These are phyloP conservation scores for Leucosticte australis DNA, from an alignment of 2,113 vertebrate genomes.

Conservation along the genomic window DNA sequence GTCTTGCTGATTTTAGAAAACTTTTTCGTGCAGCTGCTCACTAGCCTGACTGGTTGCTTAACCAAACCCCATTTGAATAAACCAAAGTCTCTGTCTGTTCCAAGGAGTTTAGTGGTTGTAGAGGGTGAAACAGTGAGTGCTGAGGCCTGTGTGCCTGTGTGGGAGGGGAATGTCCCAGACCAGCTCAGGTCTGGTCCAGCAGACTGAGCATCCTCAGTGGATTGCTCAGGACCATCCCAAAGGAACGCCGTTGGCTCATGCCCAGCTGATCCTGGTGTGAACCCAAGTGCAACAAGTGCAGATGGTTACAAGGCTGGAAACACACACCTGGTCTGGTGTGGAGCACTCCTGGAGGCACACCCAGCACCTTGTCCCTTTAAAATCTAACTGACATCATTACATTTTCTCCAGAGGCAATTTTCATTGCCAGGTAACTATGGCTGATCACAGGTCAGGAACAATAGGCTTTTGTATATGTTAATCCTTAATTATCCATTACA, in stretches of 20 bases:
- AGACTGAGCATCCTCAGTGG: background rate
- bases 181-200: background rate
- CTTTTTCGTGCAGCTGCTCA: background rate
- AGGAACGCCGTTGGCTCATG: background rate
- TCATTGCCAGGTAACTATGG: background rate
- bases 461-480: constrained; percentile 11
- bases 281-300: background rate
- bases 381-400: background rate
- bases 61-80: background rate
- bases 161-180: background rate
- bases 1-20: background rate
- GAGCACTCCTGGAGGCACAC: background rate
- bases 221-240: background rate
- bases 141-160: background rate
- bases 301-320: background rate
- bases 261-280: background rate
- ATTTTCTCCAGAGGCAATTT: background rate
- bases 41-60: background rate
- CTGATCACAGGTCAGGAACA: constrained; percentile 1
- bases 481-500: background rate
- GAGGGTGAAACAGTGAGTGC: background rate
- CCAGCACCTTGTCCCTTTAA: background rate
- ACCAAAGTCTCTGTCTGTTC: background rate
- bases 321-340: fast-evolving
- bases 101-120: background rate